phyloP scores from a whole-genome alignment of 1,140 invertebrate species.

The Telenomus remus region DNA sequence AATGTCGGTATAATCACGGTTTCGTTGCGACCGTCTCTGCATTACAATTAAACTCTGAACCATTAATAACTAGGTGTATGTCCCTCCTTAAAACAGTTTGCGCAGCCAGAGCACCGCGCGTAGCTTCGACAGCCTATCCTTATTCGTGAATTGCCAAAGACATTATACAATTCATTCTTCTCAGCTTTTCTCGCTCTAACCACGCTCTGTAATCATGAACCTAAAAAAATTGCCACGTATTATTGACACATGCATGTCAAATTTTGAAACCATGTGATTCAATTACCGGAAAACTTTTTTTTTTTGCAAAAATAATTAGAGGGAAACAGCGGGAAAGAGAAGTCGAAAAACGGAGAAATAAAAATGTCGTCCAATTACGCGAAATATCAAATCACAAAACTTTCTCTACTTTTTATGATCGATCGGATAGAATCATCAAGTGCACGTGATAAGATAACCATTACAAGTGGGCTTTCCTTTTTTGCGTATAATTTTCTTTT shows the following conservation, averaged over 20 bases:
- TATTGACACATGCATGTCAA: neutral
- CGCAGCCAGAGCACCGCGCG: conserved; percentile 29
- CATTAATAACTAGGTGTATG: conserved; percentile 45
- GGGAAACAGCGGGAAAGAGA: too few species aligned
- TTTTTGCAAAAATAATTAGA: too few species aligned
- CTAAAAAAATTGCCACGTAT: conserved; percentile 12
- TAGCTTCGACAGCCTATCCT: conserved; percentile 31
- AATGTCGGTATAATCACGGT: conserved; percentile 8
- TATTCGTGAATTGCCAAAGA: conserved; percentile 34
- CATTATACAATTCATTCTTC: conserved; percentile 22
- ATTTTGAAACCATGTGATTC: conserved; percentile 11
- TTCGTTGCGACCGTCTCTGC: conserved; percentile 2
- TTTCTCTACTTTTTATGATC: too few species aligned
- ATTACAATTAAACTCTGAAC: conserved; percentile 35
- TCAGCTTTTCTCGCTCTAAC: conserved; percentile 42
- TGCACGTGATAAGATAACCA: neutral
- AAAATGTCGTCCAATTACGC: too few species aligned
- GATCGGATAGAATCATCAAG: too few species aligned
- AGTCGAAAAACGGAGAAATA: too few species aligned
- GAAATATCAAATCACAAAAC: too few species aligned
- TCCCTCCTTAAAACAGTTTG: conserved; percentile 33
- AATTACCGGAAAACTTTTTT: too few species aligned
- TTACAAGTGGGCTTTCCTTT: neutral
- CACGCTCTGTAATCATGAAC: conserved; percentile 30
- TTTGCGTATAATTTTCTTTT: conserved; percentile 2